Percentiles rank a stretch among this genome's conserved stretches.
phyloP scores from a whole-genome alignment of 2,888 invertebrate genomes.

The Melanargia galathea region DNA sequence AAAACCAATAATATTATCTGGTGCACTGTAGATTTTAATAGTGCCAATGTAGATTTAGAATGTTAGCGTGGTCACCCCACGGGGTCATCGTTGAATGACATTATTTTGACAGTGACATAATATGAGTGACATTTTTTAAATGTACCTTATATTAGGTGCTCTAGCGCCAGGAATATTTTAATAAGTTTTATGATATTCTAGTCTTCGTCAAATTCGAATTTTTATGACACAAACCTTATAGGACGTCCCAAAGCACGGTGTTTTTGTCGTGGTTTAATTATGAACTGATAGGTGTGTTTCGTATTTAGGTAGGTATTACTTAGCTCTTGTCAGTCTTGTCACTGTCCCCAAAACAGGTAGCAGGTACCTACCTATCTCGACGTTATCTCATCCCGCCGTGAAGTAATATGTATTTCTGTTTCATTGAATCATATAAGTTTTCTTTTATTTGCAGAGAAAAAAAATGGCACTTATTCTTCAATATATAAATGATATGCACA shows the following conservation, averaged over 20 bases:
- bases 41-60: too few species aligned
- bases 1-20: too few species aligned
- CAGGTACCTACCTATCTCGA: conserved; percentile 21
- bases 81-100: too few species aligned
- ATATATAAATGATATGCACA: conserved; percentile 89
- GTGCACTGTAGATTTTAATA: too few species aligned
- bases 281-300: conserved; percentile 34
- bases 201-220: conserved; percentile 23
- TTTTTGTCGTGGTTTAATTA: conserved; percentile 22
- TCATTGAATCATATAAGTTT: conserved; percentile 22
- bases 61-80: too few species aligned
- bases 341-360: conserved; percentile 36
- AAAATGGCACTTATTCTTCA: conserved; percentile 91
- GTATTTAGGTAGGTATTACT: too few species aligned
- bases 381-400: conserved; percentile 40
- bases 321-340: conserved; percentile 28
- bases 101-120: background rate
- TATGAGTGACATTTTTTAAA: too few species aligned
- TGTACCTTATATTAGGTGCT: background rate
- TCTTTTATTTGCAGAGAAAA: conserved; percentile 71
- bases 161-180: conserved; percentile 9
- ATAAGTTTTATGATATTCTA: conserved; percentile 25
- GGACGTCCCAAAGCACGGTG: conserved; percentile 18
- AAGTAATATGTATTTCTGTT: conserved; percentile 26
- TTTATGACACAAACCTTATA: conserved; percentile 33